Conservation (phyloP, 2,888 invertebrate species). For the Drosophila pegasa region DNA sequence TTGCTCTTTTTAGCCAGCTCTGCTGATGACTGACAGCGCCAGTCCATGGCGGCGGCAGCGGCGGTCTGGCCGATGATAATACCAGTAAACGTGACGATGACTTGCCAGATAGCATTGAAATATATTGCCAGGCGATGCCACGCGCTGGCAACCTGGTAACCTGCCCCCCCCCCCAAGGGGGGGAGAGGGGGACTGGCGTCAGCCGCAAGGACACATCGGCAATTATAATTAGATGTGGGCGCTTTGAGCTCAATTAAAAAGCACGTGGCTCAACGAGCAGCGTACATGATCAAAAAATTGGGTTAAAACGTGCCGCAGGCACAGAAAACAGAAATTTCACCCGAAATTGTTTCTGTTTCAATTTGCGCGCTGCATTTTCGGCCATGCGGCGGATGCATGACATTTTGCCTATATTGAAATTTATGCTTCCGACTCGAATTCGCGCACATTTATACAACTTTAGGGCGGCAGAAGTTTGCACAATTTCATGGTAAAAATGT, state of each 20-base stretch:
- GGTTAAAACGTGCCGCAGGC: constrained; percentile 68
- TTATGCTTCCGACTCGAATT: constrained; percentile 69
- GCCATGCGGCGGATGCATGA: constrained; percentile 61
- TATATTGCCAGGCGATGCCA: constrained; percentile 41
- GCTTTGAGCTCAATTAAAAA: constrained; percentile 70
- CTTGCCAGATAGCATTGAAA: constrained; percentile 60
- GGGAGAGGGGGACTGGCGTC: not conserved
- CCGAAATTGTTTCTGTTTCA: constrained; percentile 70
- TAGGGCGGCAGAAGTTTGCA: constrained; percentile 55
- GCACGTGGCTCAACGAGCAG: constrained; percentile 59
- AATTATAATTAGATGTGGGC: constrained; percentile 76
- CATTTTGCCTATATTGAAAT: constrained; percentile 77
- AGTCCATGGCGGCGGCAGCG: not conserved
- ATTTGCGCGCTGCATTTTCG: constrained; percentile 60
- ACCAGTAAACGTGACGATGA: constrained; percentile 71
- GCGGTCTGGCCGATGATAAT: constrained; percentile 52
- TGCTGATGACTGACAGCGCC: constrained; percentile 18
- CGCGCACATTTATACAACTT: constrained; percentile 67
- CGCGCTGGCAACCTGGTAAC: not conserved
- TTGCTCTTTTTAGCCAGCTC: constrained; percentile 7
- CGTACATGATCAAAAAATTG: constrained; percentile 55
- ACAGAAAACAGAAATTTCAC: constrained; percentile 11
- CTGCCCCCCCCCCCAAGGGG: too few species aligned
- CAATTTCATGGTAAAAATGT: constrained; percentile 63
- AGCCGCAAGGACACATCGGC: constrained; percentile 39